Evolutionary conservation across 2,797 vertebrate species (phyloP), one percentile per base, ranked within the genome.

Genomic region (Gymnodraco acuticeps): DNA sequence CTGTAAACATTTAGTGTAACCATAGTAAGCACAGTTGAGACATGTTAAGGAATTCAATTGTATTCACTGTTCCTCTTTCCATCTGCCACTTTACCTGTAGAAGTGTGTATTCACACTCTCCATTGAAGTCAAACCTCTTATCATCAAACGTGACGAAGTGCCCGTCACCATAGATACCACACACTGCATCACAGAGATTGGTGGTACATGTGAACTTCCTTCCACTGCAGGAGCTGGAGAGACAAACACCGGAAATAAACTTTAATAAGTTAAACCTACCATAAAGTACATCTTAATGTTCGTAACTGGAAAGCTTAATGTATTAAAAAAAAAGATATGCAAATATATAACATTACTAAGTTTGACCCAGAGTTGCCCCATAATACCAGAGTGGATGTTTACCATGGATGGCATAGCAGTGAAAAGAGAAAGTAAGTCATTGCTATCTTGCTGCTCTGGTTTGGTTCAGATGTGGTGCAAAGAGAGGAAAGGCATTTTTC

Each of bases 101-200:
- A 54, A 99, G 94, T 1, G 93, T 96, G 85, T 99, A 99, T 96
- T 96, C 96, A 91, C 98, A 99, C 64, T 94, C 89, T 75, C 98
- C 98, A 33, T 80, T 96, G 88, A 98, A 99, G 87, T 91, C 93
- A 60, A 95, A 99, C 70, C 95, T 94, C 89, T 95, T 97, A 23
- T 96, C 95, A 2, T 99, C 98, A 79, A 99, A 99, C 9, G 97
- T 98, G 61, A 92, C 77, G 48, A 97, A 97, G 86, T 99, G 97
- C 0, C 98, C 97, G 1, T 98, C 96, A 38, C 98, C 98, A 2
- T 98, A 99, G 65, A 97, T 94, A 0, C 90, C 86, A 54, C 98
- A 99, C 3, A 96, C 96, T 69, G 85, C 93, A 53, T 95, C 90
- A 80, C 98, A 99, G 50, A 90, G 80, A 2, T 96, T 81, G 0